phyloP scores from a whole-genome alignment of 92 coral and sea anemone species.

The Palythoa heliodiscus region DNA sequence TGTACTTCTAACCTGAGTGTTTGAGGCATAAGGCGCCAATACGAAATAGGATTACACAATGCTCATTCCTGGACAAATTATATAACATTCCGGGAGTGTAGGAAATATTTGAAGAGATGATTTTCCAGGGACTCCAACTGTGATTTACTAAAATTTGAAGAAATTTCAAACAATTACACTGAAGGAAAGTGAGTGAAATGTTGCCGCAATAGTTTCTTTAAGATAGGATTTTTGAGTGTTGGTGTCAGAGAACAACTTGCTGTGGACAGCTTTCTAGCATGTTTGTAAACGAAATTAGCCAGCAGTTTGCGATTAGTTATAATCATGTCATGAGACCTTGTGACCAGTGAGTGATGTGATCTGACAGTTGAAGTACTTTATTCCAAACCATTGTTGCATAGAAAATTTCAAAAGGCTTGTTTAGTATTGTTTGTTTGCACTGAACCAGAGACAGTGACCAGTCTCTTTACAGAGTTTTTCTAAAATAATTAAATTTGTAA shows the following conservation, averaged over 20 bases:
- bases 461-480: neutral
- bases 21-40: neutral
- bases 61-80: neutral
- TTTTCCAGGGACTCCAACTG: conserved; percentile 4
- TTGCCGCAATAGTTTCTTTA: too few relatives aligned
- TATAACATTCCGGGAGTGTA: neutral
- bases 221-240: too few relatives aligned
- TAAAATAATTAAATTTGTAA: neutral
- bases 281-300: neutral
- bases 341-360: conserved; percentile 13
- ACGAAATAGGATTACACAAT: neutral
- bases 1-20: neutral
- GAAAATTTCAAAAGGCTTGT: conserved; percentile 2
- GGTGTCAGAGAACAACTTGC: too few relatives aligned
- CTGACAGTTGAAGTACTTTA: neutral
- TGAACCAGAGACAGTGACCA: conserved; percentile 1
- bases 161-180: too few relatives aligned
- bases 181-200: too few relatives aligned
- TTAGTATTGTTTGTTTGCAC: neutral
- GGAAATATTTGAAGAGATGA: conserved; percentile 30
- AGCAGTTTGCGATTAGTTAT: neutral
- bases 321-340: neutral
- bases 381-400: conserved; percentile 17
- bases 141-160: neutral
- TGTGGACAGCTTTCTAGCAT: neutral